Percentiles rank a stretch among this genome's conserved stretches.
Evolutionary conservation across 2,888 invertebrate species (phyloP).

Genomic region (Labia minor): DNA sequence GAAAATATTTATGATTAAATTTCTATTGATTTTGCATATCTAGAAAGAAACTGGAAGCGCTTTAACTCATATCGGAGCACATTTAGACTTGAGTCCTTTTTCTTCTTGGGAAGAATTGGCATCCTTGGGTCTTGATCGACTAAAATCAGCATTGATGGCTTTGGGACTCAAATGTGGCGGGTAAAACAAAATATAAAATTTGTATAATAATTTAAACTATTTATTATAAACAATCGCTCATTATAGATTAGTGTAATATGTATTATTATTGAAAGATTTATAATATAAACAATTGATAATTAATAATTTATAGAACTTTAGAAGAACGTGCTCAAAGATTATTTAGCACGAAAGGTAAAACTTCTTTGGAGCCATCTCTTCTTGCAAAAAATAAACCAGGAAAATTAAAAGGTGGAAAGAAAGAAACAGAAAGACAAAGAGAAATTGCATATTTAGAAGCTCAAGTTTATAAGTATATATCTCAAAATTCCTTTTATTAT

Average conservation of each 20-base stretch:
- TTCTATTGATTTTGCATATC: constrained; percentile 26
- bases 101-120: constrained; percentile 95
- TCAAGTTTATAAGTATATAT: constrained; percentile 63
- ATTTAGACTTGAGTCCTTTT: constrained; percentile 95
- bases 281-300: too few relatives aligned
- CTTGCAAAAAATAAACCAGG: constrained; percentile 83
- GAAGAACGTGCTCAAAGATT: constrained; percentile 94
- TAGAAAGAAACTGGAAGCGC: constrained; percentile 90
- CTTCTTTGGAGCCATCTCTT: constrained; percentile 79
- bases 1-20: constrained; percentile 14
- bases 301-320: constrained; percentile 53
- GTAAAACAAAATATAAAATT: too few relatives aligned
- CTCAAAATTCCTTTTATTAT: neutral
- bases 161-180: constrained; percentile 96
- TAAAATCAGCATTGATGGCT: constrained; percentile 95
- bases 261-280: too few relatives aligned
- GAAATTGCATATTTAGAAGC: constrained; percentile 83
- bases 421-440: constrained; percentile 60
- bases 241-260: neutral
- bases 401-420: constrained; percentile 45
- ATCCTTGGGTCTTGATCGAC: constrained; percentile 87
- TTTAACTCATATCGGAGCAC: constrained; percentile 86
- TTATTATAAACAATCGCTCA: neutral
- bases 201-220: too few relatives aligned
- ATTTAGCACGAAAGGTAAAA: constrained; percentile 91